A percentile compares a stretch with the other conserved stretches of the same genome.
Evolutionary conservation across 2,888 invertebrate species (phyloP).

Genomic region (Andrena camellia): DNA sequence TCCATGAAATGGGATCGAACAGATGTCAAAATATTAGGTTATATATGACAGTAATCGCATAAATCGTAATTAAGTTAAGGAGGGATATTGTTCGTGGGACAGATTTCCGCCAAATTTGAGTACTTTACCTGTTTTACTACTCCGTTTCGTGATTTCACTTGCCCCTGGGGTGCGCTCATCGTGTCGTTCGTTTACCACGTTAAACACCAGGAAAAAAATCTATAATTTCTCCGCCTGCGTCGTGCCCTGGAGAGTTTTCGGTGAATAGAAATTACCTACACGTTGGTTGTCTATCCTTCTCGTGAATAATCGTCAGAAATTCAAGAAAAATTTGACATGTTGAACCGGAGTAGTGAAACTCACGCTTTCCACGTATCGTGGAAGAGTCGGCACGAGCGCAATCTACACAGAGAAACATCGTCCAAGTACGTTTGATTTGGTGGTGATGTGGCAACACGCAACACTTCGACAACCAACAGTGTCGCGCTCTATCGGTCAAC

Average conservation of each 20-base stretch:
- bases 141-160: conserved; percentile 85
- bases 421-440: conserved; percentile 78
- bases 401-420: conserved; percentile 78
- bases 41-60: conserved; percentile 37
- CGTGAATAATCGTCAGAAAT: conserved; percentile 52
- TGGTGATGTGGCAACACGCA: conserved; percentile 85
- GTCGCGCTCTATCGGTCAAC: conserved; percentile 66
- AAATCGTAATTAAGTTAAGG: conserved; percentile 5
- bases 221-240: conserved; percentile 36
- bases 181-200: conserved; percentile 54
- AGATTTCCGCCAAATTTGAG: conserved; percentile 17
- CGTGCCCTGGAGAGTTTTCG: conserved; percentile 10
- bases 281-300: conserved; percentile 25
- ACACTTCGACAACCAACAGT: conserved; percentile 71
- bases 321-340: conserved; percentile 78
- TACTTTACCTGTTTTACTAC: conserved; percentile 88
- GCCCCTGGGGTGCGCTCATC: conserved; percentile 83
- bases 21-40: conserved; percentile 52
- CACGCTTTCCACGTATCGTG: conserved; percentile 78
- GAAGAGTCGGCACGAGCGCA: conserved; percentile 78
- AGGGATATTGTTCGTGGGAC: background rate
- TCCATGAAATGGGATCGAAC: conserved; percentile 18
- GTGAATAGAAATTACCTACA: conserved; percentile 33
- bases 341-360: conserved; percentile 64
- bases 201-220: conserved; percentile 48